These are phyloP conservation scores for Drosophila percnosoma DNA, from an alignment of 2,888 invertebrate species.

Conservation along the genomic window DNA sequence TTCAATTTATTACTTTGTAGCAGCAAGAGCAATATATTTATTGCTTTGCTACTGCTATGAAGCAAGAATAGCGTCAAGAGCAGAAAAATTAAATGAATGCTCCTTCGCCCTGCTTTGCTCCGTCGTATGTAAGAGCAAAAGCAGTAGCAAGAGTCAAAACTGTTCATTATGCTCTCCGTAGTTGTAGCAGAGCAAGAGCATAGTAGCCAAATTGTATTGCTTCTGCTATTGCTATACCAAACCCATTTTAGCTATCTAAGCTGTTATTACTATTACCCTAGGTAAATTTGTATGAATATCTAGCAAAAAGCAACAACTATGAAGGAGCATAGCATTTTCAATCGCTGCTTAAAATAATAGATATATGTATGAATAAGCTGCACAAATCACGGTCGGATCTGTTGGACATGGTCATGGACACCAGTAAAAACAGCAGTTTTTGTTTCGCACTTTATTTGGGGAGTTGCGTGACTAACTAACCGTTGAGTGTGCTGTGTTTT, in stretches of 20 bases:
- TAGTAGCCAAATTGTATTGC: not conserved
- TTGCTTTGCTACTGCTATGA: not conserved
- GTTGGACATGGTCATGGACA: constrained; percentile 2
- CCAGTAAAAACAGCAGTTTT: constrained; percentile 2
- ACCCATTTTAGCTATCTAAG: not conserved
- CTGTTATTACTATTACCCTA: not conserved
- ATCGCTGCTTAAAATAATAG: not conserved
- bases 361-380: not conserved
- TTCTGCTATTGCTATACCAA: not conserved
- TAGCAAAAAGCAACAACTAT: not conserved
- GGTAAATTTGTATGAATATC: not conserved
- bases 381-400: not conserved
- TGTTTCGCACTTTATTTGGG: constrained; percentile 19
- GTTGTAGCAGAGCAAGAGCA: not conserved
- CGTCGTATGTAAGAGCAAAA: not conserved
- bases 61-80: not conserved
- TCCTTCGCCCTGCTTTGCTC: not conserved
- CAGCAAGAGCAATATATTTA: not conserved
- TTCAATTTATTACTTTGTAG: not conserved
- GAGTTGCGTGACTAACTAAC: constrained; percentile 42
- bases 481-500: constrained; percentile 36
- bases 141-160: not conserved
- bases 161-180: not conserved
- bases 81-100: not conserved
- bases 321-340: not conserved